Base-by-base conservation (phyloP, 2,888 invertebrate genomes). In the Mesoligia furuncula region DNA sequence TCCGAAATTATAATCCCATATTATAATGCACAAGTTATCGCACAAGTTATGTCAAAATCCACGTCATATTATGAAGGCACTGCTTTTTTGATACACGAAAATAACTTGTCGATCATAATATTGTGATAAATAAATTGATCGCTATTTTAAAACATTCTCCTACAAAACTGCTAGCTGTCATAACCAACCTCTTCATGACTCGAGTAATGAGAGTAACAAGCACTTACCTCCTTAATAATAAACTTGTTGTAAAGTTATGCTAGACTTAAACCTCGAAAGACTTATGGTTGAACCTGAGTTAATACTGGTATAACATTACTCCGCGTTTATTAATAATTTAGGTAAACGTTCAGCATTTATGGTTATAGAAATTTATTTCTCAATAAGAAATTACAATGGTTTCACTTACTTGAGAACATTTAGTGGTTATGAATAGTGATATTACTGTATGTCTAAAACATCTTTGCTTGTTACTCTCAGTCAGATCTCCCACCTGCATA, bases 11-110 rank as follows among this genome's bases (percentile, higher is more conserved):
- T 89, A 90, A 84, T 88, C 64, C 81, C 79, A 81, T 81, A 79
- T 73, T 79, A 79, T 51, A 79, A 80, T 86, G 84, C 88, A 90
- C 90, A 87, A 87, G 88, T 89, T 85, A 79, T 88, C 89, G 87
- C 88, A 90, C 88, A 87, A 87, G 87, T 89, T 79, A 73, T 89
- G 90, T 90, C 88, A 87, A 91, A 91, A 91, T 91, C 90, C 91
- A 91, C 92, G 92, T 91, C 90, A 91, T 91, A 91, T 91, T 80
- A 85, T 91, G 92, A 96, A 96, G 96, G 96, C 96, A 96, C 96
- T 95, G 95, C 93, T 92, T 93, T 93, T 91, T 90, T 89, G 89
- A 79, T 74, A 86, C 78, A 82, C 67, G 68, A 90, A 90, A 89
- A 90, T 88, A 85, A 73, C 79, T 88, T 74, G 83, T 81, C 65